A percentile compares a stretch with the other conserved stretches of the same genome.
These are phyloP conservation scores for Psix sp. DNA, from an alignment of 1,140 invertebrate genomes.

Conservation along the genomic window DNA sequence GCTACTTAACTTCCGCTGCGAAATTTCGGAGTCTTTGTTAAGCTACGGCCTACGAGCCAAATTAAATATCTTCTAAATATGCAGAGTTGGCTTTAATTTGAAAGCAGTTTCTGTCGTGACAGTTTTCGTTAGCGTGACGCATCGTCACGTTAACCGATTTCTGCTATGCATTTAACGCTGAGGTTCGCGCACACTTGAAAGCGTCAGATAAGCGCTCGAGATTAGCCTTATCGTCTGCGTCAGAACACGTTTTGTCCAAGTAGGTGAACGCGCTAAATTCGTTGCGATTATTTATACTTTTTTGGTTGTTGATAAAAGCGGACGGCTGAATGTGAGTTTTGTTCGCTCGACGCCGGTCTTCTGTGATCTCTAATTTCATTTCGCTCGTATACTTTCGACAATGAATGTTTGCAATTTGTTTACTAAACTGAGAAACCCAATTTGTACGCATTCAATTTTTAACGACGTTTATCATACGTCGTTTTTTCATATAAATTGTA, in stretches of 20 bases:
- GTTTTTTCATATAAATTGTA: no score
- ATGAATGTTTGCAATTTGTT: no score
- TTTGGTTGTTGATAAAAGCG: background rate
- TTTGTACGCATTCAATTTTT: no score
- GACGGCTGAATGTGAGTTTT: background rate
- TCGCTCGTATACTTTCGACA: no score
- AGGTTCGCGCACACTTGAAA: conserved; percentile 15
- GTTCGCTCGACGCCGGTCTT: background rate
- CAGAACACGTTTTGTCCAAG: conserved; percentile 30
- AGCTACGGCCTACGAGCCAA: no score
- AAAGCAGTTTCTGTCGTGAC: no score
- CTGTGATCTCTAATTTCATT: no score
- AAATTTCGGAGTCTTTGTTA: conserved; percentile 22
- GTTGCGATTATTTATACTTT: conserved; percentile 30
- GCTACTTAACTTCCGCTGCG: conserved; percentile 28
- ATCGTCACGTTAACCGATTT: conserved; percentile 8
- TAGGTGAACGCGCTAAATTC: conserved; percentile 39
- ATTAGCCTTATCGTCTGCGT: conserved; percentile 42
- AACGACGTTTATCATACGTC: no score
- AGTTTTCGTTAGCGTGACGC: background rate
- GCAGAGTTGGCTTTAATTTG: no score
- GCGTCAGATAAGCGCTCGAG: conserved; percentile 23
- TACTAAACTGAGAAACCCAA: no score
- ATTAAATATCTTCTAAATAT: no score
- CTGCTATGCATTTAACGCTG: conserved; percentile 1